Percentiles rank a stretch among this genome's conserved stretches.
Conservation (phyloP, 2,888 invertebrate genomes). For the Cheilosia vulpina region DNA sequence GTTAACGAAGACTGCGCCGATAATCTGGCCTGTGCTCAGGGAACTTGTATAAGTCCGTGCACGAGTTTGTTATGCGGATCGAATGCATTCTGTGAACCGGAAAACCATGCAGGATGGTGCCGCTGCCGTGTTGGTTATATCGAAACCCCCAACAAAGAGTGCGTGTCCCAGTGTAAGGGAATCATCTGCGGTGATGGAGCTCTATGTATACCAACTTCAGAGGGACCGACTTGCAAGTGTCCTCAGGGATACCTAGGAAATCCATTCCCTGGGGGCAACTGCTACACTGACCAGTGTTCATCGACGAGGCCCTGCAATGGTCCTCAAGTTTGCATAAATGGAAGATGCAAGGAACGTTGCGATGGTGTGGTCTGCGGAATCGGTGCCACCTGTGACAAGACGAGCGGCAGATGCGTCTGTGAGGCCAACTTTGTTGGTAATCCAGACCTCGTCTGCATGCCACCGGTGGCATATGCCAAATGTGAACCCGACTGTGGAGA, state of each 20-base stretch:
- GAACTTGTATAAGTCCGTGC: slow-evolving; percentile 93
- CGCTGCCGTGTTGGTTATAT: slow-evolving; percentile 92
- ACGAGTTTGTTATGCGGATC: slow-evolving; percentile 90
- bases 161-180: slow-evolving; percentile 87
- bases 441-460: slow-evolving; percentile 95
- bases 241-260: slow-evolving; percentile 94
- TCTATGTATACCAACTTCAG: slow-evolving; percentile 92
- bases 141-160: slow-evolving; percentile 91
- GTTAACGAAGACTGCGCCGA: slow-evolving; percentile 91
- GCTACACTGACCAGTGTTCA: slow-evolving; percentile 92
- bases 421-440: slow-evolving; percentile 95
- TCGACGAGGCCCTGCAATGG: slow-evolving; percentile 90
- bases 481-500: slow-evolving; percentile 92
- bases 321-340: slow-evolving; percentile 92
- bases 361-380: slow-evolving; percentile 94
- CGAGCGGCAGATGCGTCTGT: slow-evolving; percentile 93
- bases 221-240: slow-evolving; percentile 95
- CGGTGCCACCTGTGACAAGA: slow-evolving; percentile 93
- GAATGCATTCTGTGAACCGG: slow-evolving; percentile 94
- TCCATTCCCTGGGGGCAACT: slow-evolving; percentile 95
- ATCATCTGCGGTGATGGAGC: slow-evolving; percentile 92
- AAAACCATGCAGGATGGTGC: slow-evolving; percentile 95
- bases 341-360: slow-evolving; percentile 94
- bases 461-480: slow-evolving; percentile 90
- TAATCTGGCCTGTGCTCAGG: slow-evolving; percentile 90